Base-by-base conservation (phyloP, 1,140 invertebrate species). In the Pseudomyrmex sp. region DNA sequence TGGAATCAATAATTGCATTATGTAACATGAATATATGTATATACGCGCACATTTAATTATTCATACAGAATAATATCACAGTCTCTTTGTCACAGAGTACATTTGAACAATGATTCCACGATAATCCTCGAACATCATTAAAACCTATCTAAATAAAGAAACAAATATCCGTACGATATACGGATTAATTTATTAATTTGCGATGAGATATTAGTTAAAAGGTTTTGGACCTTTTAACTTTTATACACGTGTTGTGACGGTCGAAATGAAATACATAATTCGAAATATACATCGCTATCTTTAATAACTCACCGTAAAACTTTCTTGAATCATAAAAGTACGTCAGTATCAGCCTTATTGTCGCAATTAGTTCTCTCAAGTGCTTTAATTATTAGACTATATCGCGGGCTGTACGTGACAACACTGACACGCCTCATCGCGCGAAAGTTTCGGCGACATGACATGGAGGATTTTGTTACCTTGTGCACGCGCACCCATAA, bases 331-430 rank as follows among this genome's bases (percentile, higher is more conserved):
- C 12, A 20, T 15, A 61, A 58, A 69, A 46, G 65, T 35, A 62
- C 20, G 15, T 18, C 18, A 18, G 18, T 35, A 35, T 35, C 35
- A 7, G 56, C 20, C 26, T 56, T 26, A 23, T 10, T 13, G 13
- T 35, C n/a, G 18, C 48, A 48, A 15, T 70, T 59, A 70, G 2
- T 18, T 18, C 44, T 23, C 20, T 59, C 15, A 80, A 72, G 54
- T 70, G 66, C 76, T 72, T 26, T 80, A 80, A 80, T 72, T 80
- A 80, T 72, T 80, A 72, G 66, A 80, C 70, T 72, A 80, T 80
- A 80, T 80, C 56, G 48, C 20, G 44, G 9, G n/a, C 20, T 8
- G 76, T 35, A 54, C 54, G 35, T 59, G 54, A 61, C 66, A 44
- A 48, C 35, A 52, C 26, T n/a, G 54, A 69, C 48, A 35, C 35